Evolutionary conservation across 2,113 vertebrate species (phyloP).

Genomic region (Mirounga angustirostris): DNA sequence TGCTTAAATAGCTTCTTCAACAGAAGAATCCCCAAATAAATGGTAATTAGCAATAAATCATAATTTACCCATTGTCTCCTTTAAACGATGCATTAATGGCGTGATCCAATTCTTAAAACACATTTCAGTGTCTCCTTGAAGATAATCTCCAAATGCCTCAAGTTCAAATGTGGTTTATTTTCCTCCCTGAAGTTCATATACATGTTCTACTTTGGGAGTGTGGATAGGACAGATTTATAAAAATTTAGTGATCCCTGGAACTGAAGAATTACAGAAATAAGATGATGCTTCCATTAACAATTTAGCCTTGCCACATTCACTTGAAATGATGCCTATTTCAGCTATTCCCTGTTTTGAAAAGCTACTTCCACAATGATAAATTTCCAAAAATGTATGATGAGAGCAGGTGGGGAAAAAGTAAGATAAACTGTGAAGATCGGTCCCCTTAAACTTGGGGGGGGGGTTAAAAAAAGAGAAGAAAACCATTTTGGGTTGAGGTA

Average conservation of each 20-base stretch:
- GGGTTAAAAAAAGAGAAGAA: neutral
- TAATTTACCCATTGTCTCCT: neutral
- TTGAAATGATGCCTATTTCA: neutral
- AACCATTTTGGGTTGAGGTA: neutral
- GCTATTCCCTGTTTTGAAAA: neutral
- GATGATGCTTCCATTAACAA: neutral
- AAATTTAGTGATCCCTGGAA: neutral
- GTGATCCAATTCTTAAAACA: neutral
- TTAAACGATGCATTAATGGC: neutral
- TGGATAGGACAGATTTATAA: neutral
- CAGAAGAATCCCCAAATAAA: neutral
- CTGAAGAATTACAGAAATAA: neutral
- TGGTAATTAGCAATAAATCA: neutral
- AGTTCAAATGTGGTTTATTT: neutral
- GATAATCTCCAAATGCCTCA: neutral
- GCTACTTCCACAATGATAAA: neutral
- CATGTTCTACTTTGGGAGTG: neutral
- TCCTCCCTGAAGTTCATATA: neutral
- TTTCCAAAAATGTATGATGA: slow-evolving; percentile 30
- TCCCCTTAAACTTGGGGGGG: neutral
- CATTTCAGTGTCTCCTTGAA: neutral
- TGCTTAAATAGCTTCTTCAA: neutral
- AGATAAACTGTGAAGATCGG: neutral
- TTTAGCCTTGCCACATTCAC: neutral
- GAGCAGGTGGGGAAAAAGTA: neutral